Evolutionary conservation across 2,888 invertebrate species (phyloP).

Genomic region (Standfussiana lucernea): DNA sequence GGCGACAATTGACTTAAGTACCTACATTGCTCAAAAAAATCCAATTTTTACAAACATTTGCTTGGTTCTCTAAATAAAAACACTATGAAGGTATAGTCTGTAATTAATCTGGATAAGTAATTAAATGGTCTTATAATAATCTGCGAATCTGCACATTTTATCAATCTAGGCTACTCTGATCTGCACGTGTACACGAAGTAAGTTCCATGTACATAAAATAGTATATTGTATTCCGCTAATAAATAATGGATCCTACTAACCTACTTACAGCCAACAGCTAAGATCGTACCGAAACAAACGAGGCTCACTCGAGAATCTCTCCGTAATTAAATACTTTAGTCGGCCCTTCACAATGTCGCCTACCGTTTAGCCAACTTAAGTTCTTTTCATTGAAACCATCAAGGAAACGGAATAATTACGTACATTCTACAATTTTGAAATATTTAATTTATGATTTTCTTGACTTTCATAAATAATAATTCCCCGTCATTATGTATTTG

Average conservation of each 20-base stretch:
- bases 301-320: slow-evolving; percentile 73
- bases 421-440: slow-evolving; percentile 50
- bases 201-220: slow-evolving; percentile 9
- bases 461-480: slow-evolving; percentile 11
- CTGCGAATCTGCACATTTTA: background rate
- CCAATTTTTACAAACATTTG: background rate
- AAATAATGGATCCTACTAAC: slow-evolving; percentile 61
- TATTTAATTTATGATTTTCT: slow-evolving; percentile 24
- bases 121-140: background rate
- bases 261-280: slow-evolving; percentile 60
- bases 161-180: background rate
- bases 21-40: background rate
- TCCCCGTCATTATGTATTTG: slow-evolving; percentile 5
- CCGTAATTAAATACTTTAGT: slow-evolving; percentile 84
- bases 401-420: slow-evolving; percentile 72
- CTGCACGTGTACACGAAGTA: background rate
- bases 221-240: slow-evolving; percentile 39
- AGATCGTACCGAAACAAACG: slow-evolving; percentile 72
- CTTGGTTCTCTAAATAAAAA: background rate
- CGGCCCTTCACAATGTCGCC: slow-evolving; percentile 75
- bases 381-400: slow-evolving; percentile 71
- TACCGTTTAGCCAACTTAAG: slow-evolving; percentile 72
- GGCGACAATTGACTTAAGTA: background rate
- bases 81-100: background rate
- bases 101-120: background rate